Conservation (phyloP, 2,797 vertebrate genomes). For the Sardinella longiceps region DNA sequence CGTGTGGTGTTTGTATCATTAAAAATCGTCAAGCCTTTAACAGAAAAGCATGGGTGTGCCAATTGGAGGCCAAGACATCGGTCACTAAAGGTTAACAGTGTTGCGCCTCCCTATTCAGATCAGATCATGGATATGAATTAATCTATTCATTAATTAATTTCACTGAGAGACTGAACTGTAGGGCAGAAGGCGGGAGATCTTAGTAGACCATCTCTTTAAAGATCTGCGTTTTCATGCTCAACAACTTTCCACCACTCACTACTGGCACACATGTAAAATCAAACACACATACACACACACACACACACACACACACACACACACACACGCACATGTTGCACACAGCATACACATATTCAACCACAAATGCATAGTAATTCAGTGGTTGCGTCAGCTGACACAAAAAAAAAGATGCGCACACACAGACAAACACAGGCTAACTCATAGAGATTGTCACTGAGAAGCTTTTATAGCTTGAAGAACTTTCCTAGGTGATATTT, state of each 20-base stretch:
- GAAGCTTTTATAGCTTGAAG: not conserved
- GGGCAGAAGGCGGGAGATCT: not conserved
- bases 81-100: too few species aligned
- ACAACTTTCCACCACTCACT: not conserved
- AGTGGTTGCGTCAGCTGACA: not conserved
- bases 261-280: not conserved
- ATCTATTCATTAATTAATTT: too few species aligned
- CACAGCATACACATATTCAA: not conserved
- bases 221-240: not conserved
- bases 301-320: not conserved
- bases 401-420: not conserved
- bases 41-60: too few species aligned
- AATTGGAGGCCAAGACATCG: too few species aligned
- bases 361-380: not conserved
- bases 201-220: not conserved
- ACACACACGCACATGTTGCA: not conserved
- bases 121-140: too few species aligned
- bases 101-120: too few species aligned
- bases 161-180: too few species aligned
- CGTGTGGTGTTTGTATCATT: too few species aligned
- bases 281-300: not conserved
- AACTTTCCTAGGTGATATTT: slow-evolving; percentile 14
- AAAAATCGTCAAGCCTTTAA: too few species aligned
- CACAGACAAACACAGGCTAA: not conserved
- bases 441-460: not conserved